Conservation (phyloP, 2,797 vertebrate species). For the Cygnus olor region DNA sequence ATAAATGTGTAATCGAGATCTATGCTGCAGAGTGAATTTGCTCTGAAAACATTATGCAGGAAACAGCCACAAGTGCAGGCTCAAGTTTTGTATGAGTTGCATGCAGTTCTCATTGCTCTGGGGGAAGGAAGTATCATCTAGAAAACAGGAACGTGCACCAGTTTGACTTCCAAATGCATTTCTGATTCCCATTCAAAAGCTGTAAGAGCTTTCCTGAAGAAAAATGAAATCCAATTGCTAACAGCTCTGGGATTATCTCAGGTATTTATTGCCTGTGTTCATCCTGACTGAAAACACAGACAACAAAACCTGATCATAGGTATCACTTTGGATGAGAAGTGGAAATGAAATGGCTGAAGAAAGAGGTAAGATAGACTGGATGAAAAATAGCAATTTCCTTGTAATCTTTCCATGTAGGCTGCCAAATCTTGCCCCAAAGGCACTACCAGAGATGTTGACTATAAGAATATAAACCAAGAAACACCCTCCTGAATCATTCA, state of each 20-base stretch:
- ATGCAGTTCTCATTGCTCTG: neutral
- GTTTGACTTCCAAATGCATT: constrained; percentile 46
- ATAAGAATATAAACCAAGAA: constrained; percentile 4
- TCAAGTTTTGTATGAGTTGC: neutral
- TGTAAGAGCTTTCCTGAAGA: neutral
- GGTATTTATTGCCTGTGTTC: constrained; percentile 35
- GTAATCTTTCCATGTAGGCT: constrained; percentile 9
- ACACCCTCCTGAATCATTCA: neutral
- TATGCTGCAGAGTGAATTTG: constrained; percentile 1
- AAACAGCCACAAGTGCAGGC: constrained; percentile 7
- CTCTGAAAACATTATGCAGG: constrained; percentile 14
- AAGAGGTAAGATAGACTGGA: neutral
- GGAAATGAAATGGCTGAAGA: constrained; percentile 39
- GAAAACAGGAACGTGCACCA: constrained; percentile 29
- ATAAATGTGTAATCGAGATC: constrained; percentile 56
- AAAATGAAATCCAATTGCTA: constrained; percentile 23
- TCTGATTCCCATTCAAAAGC: constrained; percentile 42
- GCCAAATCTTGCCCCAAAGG: constrained; percentile 5
- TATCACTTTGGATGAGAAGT: constrained; percentile 13
- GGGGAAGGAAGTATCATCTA: neutral
- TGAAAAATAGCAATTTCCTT: constrained; percentile 41
- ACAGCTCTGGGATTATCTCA: constrained; percentile 34
- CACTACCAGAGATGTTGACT: neutral
- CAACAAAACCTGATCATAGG: constrained; percentile 8
- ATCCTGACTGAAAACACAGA: constrained; percentile 42